A percentile compares a stretch with the other conserved stretches of the same genome.
Evolutionary conservation across 2,113 vertebrate species (phyloP).

Genomic region (Cyphomyrus discorhynchus): DNA sequence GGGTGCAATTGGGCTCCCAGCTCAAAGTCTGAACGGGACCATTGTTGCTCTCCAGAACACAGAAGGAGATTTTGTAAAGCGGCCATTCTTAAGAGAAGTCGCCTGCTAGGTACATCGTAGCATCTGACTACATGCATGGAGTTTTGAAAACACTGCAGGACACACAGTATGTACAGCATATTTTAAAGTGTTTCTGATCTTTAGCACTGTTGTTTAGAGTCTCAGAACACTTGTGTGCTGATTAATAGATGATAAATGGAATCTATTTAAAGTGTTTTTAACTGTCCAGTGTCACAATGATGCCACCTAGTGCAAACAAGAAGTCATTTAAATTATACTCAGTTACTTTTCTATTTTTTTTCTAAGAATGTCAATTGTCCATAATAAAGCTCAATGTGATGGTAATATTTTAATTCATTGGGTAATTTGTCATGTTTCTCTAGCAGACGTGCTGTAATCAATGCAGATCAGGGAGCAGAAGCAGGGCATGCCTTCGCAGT

Average conservation of each 20-base stretch:
- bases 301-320: background rate
- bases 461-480: background rate
- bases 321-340: background rate
- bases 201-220: background rate
- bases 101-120: background rate
- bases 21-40: background rate
- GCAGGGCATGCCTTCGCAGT: slow-evolving; percentile 43
- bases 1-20: background rate
- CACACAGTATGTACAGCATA: background rate
- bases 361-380: background rate
- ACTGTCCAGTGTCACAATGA: background rate
- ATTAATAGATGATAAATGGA: background rate
- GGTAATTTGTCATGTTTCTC: background rate
- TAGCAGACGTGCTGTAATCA: slow-evolving; percentile 1
- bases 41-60: background rate
- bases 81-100: background rate
- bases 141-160: background rate
- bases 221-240: background rate
- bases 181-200: background rate
- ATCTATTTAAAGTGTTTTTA: background rate
- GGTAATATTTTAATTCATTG: background rate
- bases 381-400: background rate
- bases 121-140: background rate
- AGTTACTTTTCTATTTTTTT: background rate
- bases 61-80: background rate